Base-by-base conservation (phyloP, 2,113 vertebrate genomes). In the Microcebus griseorufus region DNA sequence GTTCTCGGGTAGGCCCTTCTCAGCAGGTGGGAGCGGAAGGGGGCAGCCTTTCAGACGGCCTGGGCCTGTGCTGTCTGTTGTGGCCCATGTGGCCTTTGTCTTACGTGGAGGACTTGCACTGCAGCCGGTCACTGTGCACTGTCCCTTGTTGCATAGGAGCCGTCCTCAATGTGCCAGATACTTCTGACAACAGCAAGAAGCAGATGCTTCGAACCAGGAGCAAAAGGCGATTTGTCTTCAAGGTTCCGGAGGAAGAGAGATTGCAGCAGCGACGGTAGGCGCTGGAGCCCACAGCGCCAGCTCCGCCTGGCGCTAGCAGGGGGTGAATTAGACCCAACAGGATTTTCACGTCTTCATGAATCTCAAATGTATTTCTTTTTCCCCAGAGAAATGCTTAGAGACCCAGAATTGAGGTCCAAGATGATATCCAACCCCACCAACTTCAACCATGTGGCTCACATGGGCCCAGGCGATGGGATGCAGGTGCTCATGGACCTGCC, bases 391-490 rank as follows among this genome's bases (percentile, higher is more conserved):
- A 99, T 99, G 99, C 99, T 99, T 32, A 98, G 99, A 98, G 99
- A 99, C 95, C 99, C 99, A 0, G 99, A 99, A 96, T 95, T 99
- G 96, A 97, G 99, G 85, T 99, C 99, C 29, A 99, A 98, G 97
- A 99, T 99, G 99, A 99, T 99, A 90, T 99, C 99, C 76, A 99
- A 99, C 95, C 99, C 99, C 1, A 99, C 99, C 0, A 99, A 99
- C 99, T 99, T 99, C 98, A 99, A 99, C 98, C 99, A 99, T 0
- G 99, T 99, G 97, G 99, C 99, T 73, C 99, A 99, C 98, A 99
- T 99, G 99, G 99, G 99, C 97, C 99, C 99, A 2, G 99, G 99
- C 88, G 99, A 99, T 18, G 99, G 99, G 83, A 99, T 99, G 99
- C 99, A 99, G 98, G 99, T 99, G 94, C 99, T 99, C 94, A 99